phyloP scores from a whole-genome alignment of 2,113 vertebrate genomes.

The Hippoglossus stenolepis region DNA sequence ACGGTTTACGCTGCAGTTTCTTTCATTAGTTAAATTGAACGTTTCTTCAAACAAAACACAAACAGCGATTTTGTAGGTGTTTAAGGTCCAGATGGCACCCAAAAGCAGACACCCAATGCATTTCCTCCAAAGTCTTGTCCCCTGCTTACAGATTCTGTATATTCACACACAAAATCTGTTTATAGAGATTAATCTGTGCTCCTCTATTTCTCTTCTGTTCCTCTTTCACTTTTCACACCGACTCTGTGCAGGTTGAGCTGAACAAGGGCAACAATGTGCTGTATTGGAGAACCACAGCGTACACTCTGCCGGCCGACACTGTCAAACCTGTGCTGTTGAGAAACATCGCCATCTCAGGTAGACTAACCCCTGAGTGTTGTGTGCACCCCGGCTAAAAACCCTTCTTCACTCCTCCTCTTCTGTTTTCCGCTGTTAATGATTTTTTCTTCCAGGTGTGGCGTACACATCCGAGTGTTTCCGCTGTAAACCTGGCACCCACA shows the following conservation, averaged over 20 bases:
- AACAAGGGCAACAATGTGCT: constrained; percentile 92
- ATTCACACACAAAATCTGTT: too few relatives aligned
- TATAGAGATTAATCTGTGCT: too few relatives aligned
- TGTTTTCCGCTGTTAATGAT: too few relatives aligned
- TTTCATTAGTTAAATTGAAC: not conserved
- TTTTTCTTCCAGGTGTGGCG: constrained; percentile 85
- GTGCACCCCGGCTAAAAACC: not conserved
- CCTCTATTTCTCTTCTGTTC: not conserved
- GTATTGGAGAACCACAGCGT: constrained; percentile 91
- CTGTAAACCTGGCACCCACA: constrained; percentile 92
- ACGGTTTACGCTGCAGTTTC: too few relatives aligned
- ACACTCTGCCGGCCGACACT: constrained; percentile 79
- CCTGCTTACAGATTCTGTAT: too few relatives aligned
- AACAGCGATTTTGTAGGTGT: too few relatives aligned
- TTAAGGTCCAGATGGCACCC: too few relatives aligned
- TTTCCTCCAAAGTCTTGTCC: too few relatives aligned
- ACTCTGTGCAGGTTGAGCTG: constrained; percentile 83
- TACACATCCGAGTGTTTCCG: constrained; percentile 97
- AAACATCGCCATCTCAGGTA: constrained; percentile 93
- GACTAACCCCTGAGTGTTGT: not conserved
- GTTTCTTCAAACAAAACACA: too few relatives aligned
- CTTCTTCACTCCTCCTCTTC: not conserved
- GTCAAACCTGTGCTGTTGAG: constrained; percentile 90
- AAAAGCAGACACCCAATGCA: too few relatives aligned
- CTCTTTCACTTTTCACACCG: not conserved